Evolutionary conservation across 2,888 invertebrate species (phyloP), one percentile per base, ranked within the genome.

Genomic region (Andrena dorsata): DNA sequence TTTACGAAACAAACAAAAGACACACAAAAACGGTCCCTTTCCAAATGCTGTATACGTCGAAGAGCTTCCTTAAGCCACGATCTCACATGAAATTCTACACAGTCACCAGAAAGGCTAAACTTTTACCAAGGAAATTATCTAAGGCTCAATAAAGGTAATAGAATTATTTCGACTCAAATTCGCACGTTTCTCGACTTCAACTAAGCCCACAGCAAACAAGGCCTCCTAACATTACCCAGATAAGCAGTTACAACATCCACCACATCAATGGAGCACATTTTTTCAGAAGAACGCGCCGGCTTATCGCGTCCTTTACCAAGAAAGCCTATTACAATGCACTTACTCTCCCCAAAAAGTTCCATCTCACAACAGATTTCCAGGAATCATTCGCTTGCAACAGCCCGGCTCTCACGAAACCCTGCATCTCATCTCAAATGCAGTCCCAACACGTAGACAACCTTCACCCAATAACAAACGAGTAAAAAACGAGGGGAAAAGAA

Each of bases 141-240:
- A 23, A 63, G 23, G 30, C 26, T 41, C 35, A 65, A 28, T 8
- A 23, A 26, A 10, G 20, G 16, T 16, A 32, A 23, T 28, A 13
- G 13, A 72, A 41, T 30, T 53, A 66, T 30, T 66, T 66, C 30
- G 60, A 53, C 5, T 16, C 7, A 49, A 49, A 47, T 74, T 66
- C 60, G 47, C 47, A 23, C 47, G n/a, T 51, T 35, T 32, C 2
- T n/a, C 60, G 49, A 28, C 35, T 69, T 69, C 53, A 63, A 41
- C 61, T 30, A 61, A 60, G 69, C 35, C 35, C 3, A 13, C 2
- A 32, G 53, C 30, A 74, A 78, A 78, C 66, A 74, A 61, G 74
- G 65, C 63, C 73, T n/a, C 74, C 53, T 66, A 74, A 78, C 23
- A 74, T 78, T 78, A 74, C 74, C 78, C 60, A 26, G 53, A 23